Conservation (phyloP, 2,888 invertebrate species). For the Adela reaumurella region DNA sequence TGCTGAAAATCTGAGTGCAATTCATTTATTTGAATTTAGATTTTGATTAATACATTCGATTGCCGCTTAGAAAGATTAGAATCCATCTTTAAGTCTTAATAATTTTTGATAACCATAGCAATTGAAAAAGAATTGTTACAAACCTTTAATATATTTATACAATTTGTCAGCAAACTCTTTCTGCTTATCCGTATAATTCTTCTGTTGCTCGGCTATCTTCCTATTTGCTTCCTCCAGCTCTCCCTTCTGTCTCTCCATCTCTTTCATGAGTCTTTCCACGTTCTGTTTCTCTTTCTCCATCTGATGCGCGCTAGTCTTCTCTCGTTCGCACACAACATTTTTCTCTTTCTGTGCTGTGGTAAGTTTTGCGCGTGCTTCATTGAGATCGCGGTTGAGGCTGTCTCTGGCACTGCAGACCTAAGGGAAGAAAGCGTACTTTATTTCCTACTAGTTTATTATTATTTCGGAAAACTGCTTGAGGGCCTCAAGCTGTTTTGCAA, state of each 20-base stretch:
- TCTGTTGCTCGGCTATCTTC: slow-evolving; percentile 54
- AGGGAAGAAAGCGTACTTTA: no score
- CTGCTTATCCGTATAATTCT: slow-evolving; percentile 51
- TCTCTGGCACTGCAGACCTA: slow-evolving; percentile 61
- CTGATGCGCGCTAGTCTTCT: slow-evolving; percentile 40
- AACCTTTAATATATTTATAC: slow-evolving; percentile 39
- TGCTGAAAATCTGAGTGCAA: no score
- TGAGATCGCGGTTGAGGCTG: slow-evolving; percentile 52
- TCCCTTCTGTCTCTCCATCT: slow-evolving; percentile 42
- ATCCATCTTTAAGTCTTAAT: no score
- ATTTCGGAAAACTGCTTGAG: no score
- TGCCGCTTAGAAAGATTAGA: no score
- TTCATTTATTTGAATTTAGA: no score
- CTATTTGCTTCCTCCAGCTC: slow-evolving; percentile 53
- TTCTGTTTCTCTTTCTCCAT: slow-evolving; percentile 52
- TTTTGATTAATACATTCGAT: no score
- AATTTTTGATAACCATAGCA: no score
- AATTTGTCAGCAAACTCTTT: slow-evolving; percentile 44
- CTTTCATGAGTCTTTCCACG: slow-evolving; percentile 42
- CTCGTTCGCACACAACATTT: slow-evolving; percentile 33
- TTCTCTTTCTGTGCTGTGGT: slow-evolving; percentile 26
- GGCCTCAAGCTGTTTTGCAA: no score
- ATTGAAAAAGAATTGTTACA: not conserved
- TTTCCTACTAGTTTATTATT: no score
- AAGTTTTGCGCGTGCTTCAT: slow-evolving; percentile 41